phyloP scores from a whole-genome alignment of 2,888 invertebrate genomes.

The Apantesis nais region DNA sequence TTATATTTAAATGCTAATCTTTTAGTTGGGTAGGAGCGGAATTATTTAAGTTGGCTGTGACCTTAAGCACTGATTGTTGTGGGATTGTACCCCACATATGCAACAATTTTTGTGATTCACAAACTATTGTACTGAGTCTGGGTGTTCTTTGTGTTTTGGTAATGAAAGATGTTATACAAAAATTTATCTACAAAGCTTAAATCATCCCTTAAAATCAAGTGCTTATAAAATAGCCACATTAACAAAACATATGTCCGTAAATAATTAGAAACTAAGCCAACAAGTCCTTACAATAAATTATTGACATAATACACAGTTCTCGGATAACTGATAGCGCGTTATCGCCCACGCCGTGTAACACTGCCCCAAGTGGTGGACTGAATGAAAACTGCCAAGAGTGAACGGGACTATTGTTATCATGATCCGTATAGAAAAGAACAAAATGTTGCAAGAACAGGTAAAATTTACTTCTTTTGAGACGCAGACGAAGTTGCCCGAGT shows the following conservation, averaged over 20 bases:
- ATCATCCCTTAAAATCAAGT: neutral
- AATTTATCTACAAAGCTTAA: neutral
- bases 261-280: neutral
- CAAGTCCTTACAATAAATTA: conserved; percentile 5
- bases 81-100: no score
- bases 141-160: no score
- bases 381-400: conserved; percentile 25
- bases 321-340: conserved; percentile 21
- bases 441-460: no score
- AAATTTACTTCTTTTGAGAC: no score
- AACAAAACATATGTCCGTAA: neutral
- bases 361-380: conserved; percentile 31
- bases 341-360: conserved; percentile 39
- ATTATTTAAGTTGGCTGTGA: no score
- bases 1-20: no score
- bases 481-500: no score
- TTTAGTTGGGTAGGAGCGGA: no score
- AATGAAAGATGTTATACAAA: no score
- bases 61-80: no score
- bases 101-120: no score
- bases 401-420: neutral
- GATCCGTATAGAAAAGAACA: conserved; percentile 22
- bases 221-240: neutral
- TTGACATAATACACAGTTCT: conserved; percentile 7
- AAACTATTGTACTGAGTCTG: no score